Base-by-base conservation (phyloP, 53 echinoderm and acorn worm genomes). In the Holothuria scabra region DNA sequence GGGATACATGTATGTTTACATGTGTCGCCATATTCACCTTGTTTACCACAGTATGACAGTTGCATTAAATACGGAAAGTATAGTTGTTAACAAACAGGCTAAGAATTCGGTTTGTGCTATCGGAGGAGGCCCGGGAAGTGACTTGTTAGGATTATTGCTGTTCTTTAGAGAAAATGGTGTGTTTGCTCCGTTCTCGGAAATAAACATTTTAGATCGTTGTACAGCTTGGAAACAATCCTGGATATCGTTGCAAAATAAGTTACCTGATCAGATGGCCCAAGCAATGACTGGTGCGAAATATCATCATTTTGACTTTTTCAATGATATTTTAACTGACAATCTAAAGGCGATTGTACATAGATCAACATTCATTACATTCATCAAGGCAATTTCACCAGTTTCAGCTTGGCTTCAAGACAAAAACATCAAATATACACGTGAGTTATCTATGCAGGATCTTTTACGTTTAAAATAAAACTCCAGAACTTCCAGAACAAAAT, bases 21-120 rank as follows among this genome's bases (percentile, higher is more conserved):
- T 78, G 78, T 78, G 78, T 52, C 78, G 78, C 59, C 78, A 78
- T 56, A 58, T 58, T 58, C 78, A 78, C 28, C 78, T 78, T 3
- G 78, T 78, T 8, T 19, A 78, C n/a, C 57, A 78, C 19, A 56
- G 49, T 19, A 78, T 78, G 78, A 55, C 78, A 12, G 32, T 33
- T 7, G 78, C 78, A 19, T 32, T 57, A 21, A 14, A 59, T 21
- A 31, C 13, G 57, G 16, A 30, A 7, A 6, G 56, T 56, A 58
- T 78, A 28, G 0, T 8, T 21, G 59, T 78, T 0, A 32, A 56
- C 20, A 16, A 28, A 28, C 23, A 33, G 30, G 31, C 26, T 25
- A 24, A 56, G 13, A 78, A 25, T 32, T 56, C 56, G 1, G 52
- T 78, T 28, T 78, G 78, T 20, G 78, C 78, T 21, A 78, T 78